Evolutionary conservation across 2,888 invertebrate species (phyloP).

Genomic region (Lingula anatina): DNA sequence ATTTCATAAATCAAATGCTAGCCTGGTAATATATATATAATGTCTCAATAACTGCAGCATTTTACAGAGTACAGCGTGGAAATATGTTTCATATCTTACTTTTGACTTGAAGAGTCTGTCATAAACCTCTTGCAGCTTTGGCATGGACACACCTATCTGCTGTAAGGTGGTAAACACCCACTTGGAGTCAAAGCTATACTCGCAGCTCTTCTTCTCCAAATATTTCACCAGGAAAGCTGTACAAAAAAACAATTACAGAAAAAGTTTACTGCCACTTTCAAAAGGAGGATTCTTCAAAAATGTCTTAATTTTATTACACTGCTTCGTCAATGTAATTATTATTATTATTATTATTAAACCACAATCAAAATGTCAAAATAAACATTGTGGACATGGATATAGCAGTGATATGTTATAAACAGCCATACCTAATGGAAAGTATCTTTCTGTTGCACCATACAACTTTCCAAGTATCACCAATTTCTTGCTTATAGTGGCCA

Average conservation of each 20-base stretch:
- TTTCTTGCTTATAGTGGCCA: constrained; percentile 61
- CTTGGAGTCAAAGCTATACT: constrained; percentile 34
- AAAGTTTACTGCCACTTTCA: constrained; percentile 56
- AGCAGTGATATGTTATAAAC: background rate
- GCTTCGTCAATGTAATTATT: background rate
- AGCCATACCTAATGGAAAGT: constrained; percentile 74
- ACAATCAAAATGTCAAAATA: background rate
- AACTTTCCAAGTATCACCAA: constrained; percentile 71
- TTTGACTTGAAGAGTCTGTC: constrained; percentile 57
- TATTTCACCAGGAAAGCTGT: constrained; percentile 51
- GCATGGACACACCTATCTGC: constrained; percentile 71
- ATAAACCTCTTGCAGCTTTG: constrained; percentile 76
- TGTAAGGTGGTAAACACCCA: constrained; percentile 74
- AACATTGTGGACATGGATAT: background rate
- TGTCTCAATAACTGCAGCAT: no score
- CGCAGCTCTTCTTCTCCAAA: constrained; percentile 47
- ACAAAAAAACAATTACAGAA: constrained; percentile 9
- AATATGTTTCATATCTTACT: constrained; percentile 23
- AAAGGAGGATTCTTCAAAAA: no score
- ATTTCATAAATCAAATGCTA: no score
- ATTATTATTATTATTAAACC: background rate
- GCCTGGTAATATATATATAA: no score
- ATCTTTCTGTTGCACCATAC: constrained; percentile 76
- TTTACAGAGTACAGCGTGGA: no score
- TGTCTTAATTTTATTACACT: background rate